phyloP scores from a whole-genome alignment of 92 coral and sea anemone species.

The Heteractis magnifica region DNA sequence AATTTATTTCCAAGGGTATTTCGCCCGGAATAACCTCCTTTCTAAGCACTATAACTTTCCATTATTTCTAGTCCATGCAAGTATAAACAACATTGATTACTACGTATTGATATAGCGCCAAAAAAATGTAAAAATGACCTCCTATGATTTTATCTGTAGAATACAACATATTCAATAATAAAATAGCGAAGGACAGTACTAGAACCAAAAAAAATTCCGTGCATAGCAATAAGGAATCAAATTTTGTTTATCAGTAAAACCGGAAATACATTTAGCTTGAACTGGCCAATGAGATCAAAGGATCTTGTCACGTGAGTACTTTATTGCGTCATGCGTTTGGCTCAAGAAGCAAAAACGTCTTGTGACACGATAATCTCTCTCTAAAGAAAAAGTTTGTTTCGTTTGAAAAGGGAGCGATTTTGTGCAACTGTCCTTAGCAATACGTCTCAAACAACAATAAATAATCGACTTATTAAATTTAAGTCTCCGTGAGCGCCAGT shows the following conservation, averaged over 20 bases:
- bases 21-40: too few species aligned
- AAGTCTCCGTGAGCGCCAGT: not conserved
- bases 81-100: too few species aligned
- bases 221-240: too few species aligned
- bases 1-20: too few species aligned
- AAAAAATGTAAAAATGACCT: too few species aligned
- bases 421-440: not conserved
- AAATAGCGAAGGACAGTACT: too few species aligned
- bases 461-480: slow-evolving; percentile 8
- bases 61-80: too few species aligned
- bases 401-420: not conserved
- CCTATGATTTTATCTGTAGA: too few species aligned
- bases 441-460: not conserved
- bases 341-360: not conserved
- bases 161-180: too few species aligned
- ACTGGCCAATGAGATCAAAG: not conserved
- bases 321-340: slow-evolving; percentile 5
- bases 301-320: not conserved
- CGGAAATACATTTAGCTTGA: not conserved
- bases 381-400: slow-evolving; percentile 7
- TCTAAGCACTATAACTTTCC: too few species aligned
- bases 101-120: too few species aligned
- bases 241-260: not conserved
- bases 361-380: not conserved
- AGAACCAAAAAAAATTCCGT: too few species aligned